Percentiles rank a stretch among this genome's conserved stretches.
These are phyloP conservation scores for Sminthurides aquaticus DNA, from an alignment of 2,888 invertebrate species.

Conservation along the genomic window DNA sequence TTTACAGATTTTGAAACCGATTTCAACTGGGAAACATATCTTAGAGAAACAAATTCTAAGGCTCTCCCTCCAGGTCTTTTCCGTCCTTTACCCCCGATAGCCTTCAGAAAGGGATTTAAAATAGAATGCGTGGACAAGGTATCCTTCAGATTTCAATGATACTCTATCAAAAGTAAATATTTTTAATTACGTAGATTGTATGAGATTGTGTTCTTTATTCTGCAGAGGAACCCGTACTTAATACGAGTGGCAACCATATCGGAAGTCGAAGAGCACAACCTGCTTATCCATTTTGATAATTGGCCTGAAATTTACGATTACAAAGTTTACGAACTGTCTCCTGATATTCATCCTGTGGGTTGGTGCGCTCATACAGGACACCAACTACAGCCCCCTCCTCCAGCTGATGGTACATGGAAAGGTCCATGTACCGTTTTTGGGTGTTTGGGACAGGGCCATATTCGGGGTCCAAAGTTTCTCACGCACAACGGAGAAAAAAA, in stretches of 20 bases:
- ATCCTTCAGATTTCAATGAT: neutral
- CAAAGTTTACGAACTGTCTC: constrained; percentile 84
- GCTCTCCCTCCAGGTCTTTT: constrained; percentile 77
- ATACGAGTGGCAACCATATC: constrained; percentile 78
- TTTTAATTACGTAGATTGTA: neutral
- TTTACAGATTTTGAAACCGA: constrained; percentile 23
- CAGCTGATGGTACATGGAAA: constrained; percentile 18
- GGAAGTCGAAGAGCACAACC: constrained; percentile 62
- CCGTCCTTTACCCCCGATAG: constrained; percentile 66
- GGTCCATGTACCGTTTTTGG: constrained; percentile 27
- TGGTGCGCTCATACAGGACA: constrained; percentile 59
- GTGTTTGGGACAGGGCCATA: constrained; percentile 84
- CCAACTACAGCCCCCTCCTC: constrained; percentile 28
- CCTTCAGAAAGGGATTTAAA: constrained; percentile 76
- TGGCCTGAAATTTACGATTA: constrained; percentile 77
- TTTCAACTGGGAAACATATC: constrained; percentile 80
- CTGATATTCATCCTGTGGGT: constrained; percentile 82
- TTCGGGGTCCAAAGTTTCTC: constrained; percentile 66
- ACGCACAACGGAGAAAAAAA: constrained; percentile 64
- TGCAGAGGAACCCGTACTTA: constrained; percentile 58
- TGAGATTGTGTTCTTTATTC: constrained; percentile 7
- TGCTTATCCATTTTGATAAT: constrained; percentile 77
- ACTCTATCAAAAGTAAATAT: neutral
- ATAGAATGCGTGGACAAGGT: constrained; percentile 76
- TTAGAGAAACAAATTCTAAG: constrained; percentile 63